Base-by-base conservation (phyloP, 2,888 invertebrate genomes). In the Pherbina coryleti region DNA sequence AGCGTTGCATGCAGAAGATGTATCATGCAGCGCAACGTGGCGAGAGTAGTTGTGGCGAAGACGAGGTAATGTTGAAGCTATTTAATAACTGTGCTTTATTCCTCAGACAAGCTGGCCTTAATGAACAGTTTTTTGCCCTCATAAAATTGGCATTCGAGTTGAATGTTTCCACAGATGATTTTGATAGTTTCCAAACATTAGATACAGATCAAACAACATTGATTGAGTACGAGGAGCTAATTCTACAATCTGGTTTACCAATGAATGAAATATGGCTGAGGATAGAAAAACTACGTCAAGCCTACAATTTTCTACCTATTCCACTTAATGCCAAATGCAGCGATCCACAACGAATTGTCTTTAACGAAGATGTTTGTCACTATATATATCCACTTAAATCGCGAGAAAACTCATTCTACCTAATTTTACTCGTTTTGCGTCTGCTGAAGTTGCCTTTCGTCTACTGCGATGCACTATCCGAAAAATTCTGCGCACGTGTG, bases 71-170 rank as follows among this genome's bases (percentile, higher is more conserved):
- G 87, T 72, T 92, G 90, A 86, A 92, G 91, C 85, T 92, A 90
- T 90, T 88, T 75, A 86, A 87, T 70, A 88, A 87, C 53, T 90
- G 89, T 37, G 86, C 87, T 80, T 84, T 92, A 4, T 94, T 94
- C 85, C 86, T 94, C 25, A 92, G 93, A 73, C 95, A 95, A 84
- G 92, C 93, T 8, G 95, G 95, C 0, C 91, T 94, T 78, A 93
- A 93, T 91, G 95, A 95, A 90, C 93, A 93, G 84, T 92, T 96
- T 84, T 94, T 94, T 92, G 93, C 93, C 80, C 90, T 95, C 53
- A 88, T 95, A 67, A 92, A 93, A 85, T 89, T 95, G 85, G 93
- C 93, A 84, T 89, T 94, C 44, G 93, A 93, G 81, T 90, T 95
- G 82, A 94, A 94, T 91, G 91, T 94, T 80, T 90, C 91, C 0